Evolutionary conservation across 2,888 invertebrate species (phyloP).

Genomic region (Platycnemis pennipes): DNA sequence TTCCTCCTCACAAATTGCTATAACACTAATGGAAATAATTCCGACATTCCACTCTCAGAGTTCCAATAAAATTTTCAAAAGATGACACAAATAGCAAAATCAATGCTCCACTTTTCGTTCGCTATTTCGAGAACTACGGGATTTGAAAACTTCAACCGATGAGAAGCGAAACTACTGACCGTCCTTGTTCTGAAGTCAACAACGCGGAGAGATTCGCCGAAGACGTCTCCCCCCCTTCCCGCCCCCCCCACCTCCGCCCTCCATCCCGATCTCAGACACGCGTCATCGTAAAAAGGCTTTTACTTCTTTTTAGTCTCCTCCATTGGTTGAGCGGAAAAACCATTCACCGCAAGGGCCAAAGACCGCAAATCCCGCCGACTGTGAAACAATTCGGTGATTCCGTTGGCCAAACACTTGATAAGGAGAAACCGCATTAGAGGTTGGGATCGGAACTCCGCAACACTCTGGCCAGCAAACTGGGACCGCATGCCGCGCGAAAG

Average conservation of each 20-base stretch:
- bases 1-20: too few relatives aligned
- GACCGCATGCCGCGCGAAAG: neutral
- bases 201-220: neutral
- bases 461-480: neutral
- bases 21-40: too few relatives aligned
- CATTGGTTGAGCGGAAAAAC: conserved; percentile 22
- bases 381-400: conserved; percentile 36
- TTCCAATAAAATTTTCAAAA: too few relatives aligned
- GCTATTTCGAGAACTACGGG: neutral
- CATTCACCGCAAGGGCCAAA: conserved; percentile 21
- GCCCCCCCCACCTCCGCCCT: neutral
- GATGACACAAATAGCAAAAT: too few relatives aligned
- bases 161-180: neutral
- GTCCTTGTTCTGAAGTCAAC: neutral
- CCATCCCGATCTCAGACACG: neutral
- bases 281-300: conserved; percentile 15
- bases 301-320: neutral
- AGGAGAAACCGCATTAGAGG: conserved; percentile 36
- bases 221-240: neutral
- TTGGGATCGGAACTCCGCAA: neutral
- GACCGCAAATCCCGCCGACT: conserved; percentile 39
- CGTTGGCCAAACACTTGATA: conserved; percentile 32
- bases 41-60: too few relatives aligned
- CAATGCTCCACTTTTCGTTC: neutral
- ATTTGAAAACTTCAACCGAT: neutral